These are phyloP conservation scores for Whitmania pigra DNA, from an alignment of 1,140 invertebrate genomes.

Conservation along the genomic window DNA sequence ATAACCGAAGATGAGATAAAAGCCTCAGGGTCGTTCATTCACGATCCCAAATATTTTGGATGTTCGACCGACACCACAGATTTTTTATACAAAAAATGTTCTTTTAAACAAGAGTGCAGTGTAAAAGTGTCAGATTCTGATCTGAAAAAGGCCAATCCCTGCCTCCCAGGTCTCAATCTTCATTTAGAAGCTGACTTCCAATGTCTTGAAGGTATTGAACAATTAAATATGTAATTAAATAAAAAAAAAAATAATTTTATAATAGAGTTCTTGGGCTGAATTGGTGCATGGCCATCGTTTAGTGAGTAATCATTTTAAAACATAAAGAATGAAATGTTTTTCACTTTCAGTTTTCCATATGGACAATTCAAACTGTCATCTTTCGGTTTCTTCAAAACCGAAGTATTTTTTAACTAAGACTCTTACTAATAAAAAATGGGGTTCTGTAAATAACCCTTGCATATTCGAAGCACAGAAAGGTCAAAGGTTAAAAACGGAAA, in stretches of 20 bases:
- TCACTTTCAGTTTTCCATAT: too few relatives aligned
- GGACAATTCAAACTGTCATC: too few relatives aligned
- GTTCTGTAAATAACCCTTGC: not conserved
- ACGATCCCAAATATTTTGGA: conserved; percentile 16
- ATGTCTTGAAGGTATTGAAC: not conserved
- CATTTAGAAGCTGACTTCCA: not conserved
- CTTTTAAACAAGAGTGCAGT: not conserved
- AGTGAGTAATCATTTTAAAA: too few relatives aligned
- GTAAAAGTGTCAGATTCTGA: not conserved
- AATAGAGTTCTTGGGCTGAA: too few relatives aligned
- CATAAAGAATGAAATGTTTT: too few relatives aligned
- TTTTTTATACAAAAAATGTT: not conserved
- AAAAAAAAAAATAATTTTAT: too few relatives aligned
- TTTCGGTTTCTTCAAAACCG: too few relatives aligned
- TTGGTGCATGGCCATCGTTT: too few relatives aligned
- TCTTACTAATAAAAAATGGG: not conserved
- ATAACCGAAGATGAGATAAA: not conserved
- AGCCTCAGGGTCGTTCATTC: not conserved
- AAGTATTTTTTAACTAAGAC: too few relatives aligned
- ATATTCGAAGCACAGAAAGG: not conserved
- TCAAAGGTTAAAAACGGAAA: not conserved
- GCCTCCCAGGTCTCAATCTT: not conserved
- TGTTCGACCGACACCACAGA: conserved; percentile 9
- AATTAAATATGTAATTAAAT: too few relatives aligned
- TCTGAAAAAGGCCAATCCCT: not conserved